Evolutionary conservation across 2,797 vertebrate species (phyloP).

Genomic region (Loris lydekkerianus): DNA sequence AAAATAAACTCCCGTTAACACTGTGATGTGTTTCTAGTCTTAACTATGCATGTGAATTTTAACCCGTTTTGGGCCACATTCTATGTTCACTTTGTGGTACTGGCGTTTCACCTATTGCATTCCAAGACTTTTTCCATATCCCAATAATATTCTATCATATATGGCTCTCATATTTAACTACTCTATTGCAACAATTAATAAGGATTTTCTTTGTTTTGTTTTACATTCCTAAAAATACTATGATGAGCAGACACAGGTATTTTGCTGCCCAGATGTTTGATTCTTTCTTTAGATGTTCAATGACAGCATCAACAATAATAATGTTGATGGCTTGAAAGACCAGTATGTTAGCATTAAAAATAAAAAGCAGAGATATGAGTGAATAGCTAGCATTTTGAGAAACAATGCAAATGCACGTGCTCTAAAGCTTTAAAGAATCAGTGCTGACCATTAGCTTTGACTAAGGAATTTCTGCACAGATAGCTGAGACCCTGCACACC

Average conservation of each 20-base stretch:
- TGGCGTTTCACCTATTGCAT: conserved; percentile 25
- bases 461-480: conserved; percentile 11
- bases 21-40: background rate
- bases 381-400: conserved; percentile 20
- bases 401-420: background rate
- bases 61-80: background rate
- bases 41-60: background rate
- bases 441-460: background rate
- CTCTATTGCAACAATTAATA: background rate
- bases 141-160: background rate
- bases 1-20: background rate
- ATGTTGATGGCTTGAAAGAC: background rate
- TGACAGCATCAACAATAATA: background rate
- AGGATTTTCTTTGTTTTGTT: background rate
- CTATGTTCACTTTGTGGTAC: background rate
- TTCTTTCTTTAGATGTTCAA: background rate
- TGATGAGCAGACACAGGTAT: background rate
- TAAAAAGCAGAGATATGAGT: background rate
- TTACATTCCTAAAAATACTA: conserved; percentile 9
- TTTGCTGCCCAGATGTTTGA: background rate
- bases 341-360: conserved; percentile 25
- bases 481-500: background rate
- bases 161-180: background rate
- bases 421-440: background rate
- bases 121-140: conserved; percentile 19